A percentile compares a stretch with the other conserved stretches of the same genome.
phyloP scores from a whole-genome alignment of 2,797 vertebrate genomes.

The Falco cherrug region DNA sequence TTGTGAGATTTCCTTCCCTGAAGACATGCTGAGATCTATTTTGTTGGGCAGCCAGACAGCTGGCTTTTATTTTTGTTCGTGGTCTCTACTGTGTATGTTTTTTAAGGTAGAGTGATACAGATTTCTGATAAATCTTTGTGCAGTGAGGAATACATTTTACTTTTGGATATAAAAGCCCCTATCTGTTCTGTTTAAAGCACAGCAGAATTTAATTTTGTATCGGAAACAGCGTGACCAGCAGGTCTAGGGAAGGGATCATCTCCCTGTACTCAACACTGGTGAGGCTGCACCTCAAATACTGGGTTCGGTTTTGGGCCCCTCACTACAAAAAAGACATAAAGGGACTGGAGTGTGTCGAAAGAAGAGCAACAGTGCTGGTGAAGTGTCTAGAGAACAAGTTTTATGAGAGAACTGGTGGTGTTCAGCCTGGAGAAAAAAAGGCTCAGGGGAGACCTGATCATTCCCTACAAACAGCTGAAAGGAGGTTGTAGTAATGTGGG shows the following conservation, averaged over 20 bases:
- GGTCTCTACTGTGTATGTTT: not conserved
- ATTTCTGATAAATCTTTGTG: constrained; percentile 1
- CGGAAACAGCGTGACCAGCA: not conserved
- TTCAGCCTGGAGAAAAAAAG: no score
- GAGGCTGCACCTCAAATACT: rapidly evolving
- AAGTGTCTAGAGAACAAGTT: no score
- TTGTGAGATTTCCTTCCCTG: not conserved
- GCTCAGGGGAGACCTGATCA: no score
- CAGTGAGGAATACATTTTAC: not conserved
- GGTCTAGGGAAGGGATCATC: rapidly evolving
- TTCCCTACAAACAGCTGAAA: no score
- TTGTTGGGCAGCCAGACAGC: not conserved
- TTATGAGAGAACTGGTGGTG: no score
- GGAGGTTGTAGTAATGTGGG: no score
- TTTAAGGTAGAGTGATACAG: not conserved
- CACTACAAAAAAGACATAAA: not conserved
- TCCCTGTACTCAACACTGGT: rapidly evolving
- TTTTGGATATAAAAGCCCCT: constrained; percentile 15
- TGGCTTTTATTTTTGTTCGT: not conserved
- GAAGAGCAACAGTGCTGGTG: not conserved
- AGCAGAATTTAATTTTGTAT: not conserved
- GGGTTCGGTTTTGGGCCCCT: not conserved
- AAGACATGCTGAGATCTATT: not conserved
- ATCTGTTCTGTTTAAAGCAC: constrained; percentile 30
- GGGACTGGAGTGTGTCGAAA: rapidly evolving